A percentile compares a stretch with the other conserved stretches of the same genome.
Conservation (phyloP, 2,797 vertebrate genomes). For the Gallinago stenura region DNA sequence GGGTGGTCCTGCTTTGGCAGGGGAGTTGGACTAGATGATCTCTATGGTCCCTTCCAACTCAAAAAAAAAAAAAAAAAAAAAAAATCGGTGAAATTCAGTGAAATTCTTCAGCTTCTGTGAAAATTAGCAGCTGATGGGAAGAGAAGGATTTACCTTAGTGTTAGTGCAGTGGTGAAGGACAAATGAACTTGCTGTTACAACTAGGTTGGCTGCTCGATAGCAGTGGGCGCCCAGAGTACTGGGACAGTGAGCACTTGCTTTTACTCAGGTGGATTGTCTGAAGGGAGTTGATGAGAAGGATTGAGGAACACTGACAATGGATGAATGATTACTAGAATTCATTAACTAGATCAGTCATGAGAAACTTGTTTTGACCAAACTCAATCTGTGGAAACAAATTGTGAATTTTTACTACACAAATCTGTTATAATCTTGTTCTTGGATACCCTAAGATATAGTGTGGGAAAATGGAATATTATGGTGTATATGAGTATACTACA, state of each 20-base stretch:
- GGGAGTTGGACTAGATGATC: no score
- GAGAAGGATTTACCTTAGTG: not conserved
- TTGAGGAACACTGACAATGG: not conserved
- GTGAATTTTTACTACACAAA: not conserved
- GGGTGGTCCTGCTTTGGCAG: no score
- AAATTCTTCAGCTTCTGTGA: not conserved
- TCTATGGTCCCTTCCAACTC: no score
- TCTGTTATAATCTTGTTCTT: not conserved
- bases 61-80: no score
- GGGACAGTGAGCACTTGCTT: not conserved
- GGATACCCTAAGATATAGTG: not conserved
- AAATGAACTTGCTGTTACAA: fast-evolving
- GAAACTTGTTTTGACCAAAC: not conserved
- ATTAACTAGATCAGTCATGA: not conserved
- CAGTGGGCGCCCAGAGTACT: not conserved
- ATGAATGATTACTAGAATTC: not conserved
- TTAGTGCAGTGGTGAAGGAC: not conserved
- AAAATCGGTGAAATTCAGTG: no score
- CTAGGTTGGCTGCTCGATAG: not conserved
- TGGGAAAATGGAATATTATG: not conserved
- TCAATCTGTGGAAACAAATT: not conserved
- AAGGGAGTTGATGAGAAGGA: not conserved
- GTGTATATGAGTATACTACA: not conserved
- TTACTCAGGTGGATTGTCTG: not conserved
- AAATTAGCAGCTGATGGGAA: not conserved